phyloP scores from a whole-genome alignment of 2,888 invertebrate genomes.

The Dynastes tityus region DNA sequence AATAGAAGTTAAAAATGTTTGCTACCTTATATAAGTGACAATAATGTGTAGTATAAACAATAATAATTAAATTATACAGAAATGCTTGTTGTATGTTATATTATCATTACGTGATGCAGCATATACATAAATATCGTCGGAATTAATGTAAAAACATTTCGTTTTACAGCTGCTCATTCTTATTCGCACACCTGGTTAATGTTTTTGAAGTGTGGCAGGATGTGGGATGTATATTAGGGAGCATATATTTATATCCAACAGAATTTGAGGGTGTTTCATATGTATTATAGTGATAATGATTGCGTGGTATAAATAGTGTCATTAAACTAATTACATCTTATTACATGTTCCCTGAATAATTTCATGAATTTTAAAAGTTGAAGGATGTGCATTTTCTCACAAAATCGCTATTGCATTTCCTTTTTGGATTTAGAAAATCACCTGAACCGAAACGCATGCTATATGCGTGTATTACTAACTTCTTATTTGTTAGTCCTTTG shows the following conservation, averaged over 20 bases:
- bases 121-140: background rate
- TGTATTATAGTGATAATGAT: background rate
- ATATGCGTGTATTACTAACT: slow-evolving; percentile 11
- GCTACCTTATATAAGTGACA: no score
- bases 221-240: slow-evolving; percentile 11
- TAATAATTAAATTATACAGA: no score
- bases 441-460: slow-evolving; percentile 4
- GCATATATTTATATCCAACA: background rate
- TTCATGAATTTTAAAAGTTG: slow-evolving; percentile 12
- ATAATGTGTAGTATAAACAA: no score
- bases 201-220: slow-evolving; percentile 31
- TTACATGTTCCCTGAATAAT: background rate
- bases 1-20: no score
- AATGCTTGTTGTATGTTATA: no score
- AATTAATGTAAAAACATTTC: background rate
- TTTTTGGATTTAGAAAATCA: slow-evolving; percentile 27
- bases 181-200: slow-evolving; percentile 23
- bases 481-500: background rate
- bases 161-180: slow-evolving; percentile 17
- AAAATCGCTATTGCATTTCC: slow-evolving; percentile 7
- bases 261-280: background rate
- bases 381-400: slow-evolving; percentile 40
- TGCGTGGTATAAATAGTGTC: background rate
- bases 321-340: slow-evolving; percentile 20
- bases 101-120: no score